Base-by-base conservation (phyloP, 2,797 vertebrate genomes). In the Siniperca scherzeri region DNA sequence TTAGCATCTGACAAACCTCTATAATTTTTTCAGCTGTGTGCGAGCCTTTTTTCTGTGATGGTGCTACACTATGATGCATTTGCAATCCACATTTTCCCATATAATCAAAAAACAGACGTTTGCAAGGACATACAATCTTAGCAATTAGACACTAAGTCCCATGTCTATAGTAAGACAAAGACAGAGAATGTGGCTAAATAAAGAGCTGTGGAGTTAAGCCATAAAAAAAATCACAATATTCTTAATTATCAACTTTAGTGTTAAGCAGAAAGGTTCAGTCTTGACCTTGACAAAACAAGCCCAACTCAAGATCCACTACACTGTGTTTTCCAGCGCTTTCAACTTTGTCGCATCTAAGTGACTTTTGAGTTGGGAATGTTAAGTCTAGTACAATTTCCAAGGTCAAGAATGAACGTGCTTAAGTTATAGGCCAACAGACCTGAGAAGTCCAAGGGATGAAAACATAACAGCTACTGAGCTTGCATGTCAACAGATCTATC, bases 361-460 rank as follows among this genome's bases (percentile, higher is more conserved):
- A 50, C 59, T 50, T 48, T 19, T 27, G 7, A 44, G 40, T 44
- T 71, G n/a, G 38, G 46, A 62, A 27, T 38, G 13, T 80, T 79
- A 61, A 38, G 10, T 42, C 33, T 30, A 3, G 25, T 44, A 13
- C 5, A 55, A 40, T 57, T 74, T 56, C 25, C 38, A 22, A 65
- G 4, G 22, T 70, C 66, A 62, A 68, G 12, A 81, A 65, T 42
- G 8, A 75, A 74, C 27, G 60, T 33, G 64, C 60, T 73, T 27
- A 14, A 62, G 5, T 64, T 53, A n/a, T 12, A 36, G 52, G 66
- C 22, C 60, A 64, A 66, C 57, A 66, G 56, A 66, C 56, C 66
- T 57, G n/a, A 76, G 44, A 69, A 59, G 50, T 70, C 56, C 59
- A 5, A n/a, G 14, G 40, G 70, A 80, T 76, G 27, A 79, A 79